Evolutionary conservation across 2,888 invertebrate species (phyloP).

Genomic region (Apamea epomidion): DNA sequence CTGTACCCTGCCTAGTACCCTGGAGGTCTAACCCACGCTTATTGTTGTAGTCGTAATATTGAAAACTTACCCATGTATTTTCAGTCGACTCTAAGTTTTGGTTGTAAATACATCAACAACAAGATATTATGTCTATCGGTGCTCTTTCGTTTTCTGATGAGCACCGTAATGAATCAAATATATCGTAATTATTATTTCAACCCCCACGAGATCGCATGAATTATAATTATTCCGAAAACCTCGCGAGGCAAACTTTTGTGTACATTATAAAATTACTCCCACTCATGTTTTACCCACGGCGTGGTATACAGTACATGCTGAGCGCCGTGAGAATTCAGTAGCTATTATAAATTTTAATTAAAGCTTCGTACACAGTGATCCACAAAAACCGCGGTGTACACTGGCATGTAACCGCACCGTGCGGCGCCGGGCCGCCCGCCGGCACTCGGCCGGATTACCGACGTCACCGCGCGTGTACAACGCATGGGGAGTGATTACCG

Average conservation of each 20-base stretch:
- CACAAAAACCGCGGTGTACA: constrained; percentile 69
- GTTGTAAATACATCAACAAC: not conserved
- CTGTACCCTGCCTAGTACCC: not conserved
- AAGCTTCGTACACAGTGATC: constrained; percentile 69
- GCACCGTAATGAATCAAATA: constrained; percentile 41
- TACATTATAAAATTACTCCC: constrained; percentile 68
- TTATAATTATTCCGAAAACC: constrained; percentile 61
- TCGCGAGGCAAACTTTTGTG: constrained; percentile 61
- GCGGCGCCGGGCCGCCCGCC: constrained; percentile 58
- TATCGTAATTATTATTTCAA: constrained; percentile 51
- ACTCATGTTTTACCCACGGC: constrained; percentile 56
- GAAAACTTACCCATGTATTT: not conserved
- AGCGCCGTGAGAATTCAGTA: constrained; percentile 68
- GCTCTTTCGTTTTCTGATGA: constrained; percentile 17
- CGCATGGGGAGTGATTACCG: constrained; percentile 79
- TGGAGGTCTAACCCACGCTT: not conserved
- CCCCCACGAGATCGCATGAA: constrained; percentile 52
- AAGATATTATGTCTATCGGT: not conserved
- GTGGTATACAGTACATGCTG: constrained; percentile 49
- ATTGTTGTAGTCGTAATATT: not conserved
- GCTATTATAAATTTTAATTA: constrained; percentile 73
- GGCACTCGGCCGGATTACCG: constrained; percentile 64
- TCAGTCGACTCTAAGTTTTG: constrained; percentile 6
- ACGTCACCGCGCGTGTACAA: constrained; percentile 68
- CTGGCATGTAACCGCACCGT: constrained; percentile 70